Base-by-base conservation (phyloP, 2,888 invertebrate genomes). In the Drosophila greeni region DNA sequence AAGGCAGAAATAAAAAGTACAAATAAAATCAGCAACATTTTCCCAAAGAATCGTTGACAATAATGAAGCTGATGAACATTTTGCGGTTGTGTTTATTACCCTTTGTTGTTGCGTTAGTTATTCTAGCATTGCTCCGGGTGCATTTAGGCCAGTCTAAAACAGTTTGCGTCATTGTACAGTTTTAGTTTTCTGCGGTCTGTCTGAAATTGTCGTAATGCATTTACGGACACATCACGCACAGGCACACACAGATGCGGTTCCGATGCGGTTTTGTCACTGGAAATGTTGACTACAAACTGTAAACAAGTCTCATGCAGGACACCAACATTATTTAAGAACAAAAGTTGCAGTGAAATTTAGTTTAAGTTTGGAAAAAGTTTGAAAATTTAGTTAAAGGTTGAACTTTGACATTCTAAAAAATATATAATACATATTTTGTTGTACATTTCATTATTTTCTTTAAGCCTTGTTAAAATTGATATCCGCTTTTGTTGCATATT, bases 61-160 rank as follows among this genome's bases (percentile, higher is more conserved):
- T 76, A 78, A 81, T 79, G 72, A 69, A 76, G 78, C 81, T 69
- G 74, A 42, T 76, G 55, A 73, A 75, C 76, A 78, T 74, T 77
- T 66, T 79, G 81, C 33, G 79, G 79, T 72, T 65, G 49, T 73
- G 79, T 70, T 72, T 67, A 76, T 74, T 80, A 68, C 76, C 72
- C 72, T 60, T 57, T 62, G 53, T 24, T 26, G 60, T 66, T 72
- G 67, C 72, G 54, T 61, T 65, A 20, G 48, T 59, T 65, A 53
- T 69, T 20, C 37, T 34, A 18, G 33, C 57, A 52, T 45, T 55
- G 54, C 40, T 12, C 14, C 18, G 40, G 43, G 43, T 65, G 34
- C 60, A 54, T 54, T 52, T 52, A 16, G 53, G 33, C 60, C 60
- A 26, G 40, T 45, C 48, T 20, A 40, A 29, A 34, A 29, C 16